phyloP scores from a whole-genome alignment of 2,797 vertebrate species.

The Denticeps clupeoides region DNA sequence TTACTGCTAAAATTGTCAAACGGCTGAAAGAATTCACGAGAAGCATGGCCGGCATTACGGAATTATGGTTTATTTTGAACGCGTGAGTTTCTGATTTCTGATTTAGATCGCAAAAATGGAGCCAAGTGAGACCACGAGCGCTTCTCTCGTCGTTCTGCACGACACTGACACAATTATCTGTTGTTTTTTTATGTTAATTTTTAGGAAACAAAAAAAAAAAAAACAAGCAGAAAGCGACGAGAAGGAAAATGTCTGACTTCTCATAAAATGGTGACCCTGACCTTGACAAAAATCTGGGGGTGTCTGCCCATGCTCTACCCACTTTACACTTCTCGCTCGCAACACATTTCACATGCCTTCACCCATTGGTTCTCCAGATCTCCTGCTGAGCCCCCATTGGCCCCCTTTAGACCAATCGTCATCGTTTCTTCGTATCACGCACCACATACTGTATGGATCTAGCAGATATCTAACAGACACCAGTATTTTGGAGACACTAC shows the following conservation, averaged over 20 bases:
- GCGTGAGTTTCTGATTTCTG: constrained; percentile 2
- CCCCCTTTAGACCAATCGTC: constrained; percentile 20
- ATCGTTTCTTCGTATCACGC: constrained; percentile 28
- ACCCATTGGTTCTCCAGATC: constrained; percentile 1
- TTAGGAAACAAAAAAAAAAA: no score
- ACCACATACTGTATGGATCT: constrained; percentile 5
- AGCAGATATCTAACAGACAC: constrained; percentile 3
- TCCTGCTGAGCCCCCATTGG: constrained; percentile 20
- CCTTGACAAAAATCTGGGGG: background rate
- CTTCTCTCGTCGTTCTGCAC: no score
- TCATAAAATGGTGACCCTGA: constrained; percentile 4
- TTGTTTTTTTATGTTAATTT: no score
- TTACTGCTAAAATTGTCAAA: background rate
- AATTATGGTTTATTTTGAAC: background rate
- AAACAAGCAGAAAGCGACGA: no score
- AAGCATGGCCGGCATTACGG: background rate
- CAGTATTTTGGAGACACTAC: background rate
- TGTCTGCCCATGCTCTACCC: background rate
- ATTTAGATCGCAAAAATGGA: background rate
- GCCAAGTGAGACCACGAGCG: no score
- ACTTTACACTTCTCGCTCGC: background rate
- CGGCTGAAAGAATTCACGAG: background rate
- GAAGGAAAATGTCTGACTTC: constrained; percentile 4
- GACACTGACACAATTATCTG: no score
- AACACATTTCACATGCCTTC: background rate